phyloP scores from a whole-genome alignment of 2,888 invertebrate genomes.

The Nomada ruficornis region DNA sequence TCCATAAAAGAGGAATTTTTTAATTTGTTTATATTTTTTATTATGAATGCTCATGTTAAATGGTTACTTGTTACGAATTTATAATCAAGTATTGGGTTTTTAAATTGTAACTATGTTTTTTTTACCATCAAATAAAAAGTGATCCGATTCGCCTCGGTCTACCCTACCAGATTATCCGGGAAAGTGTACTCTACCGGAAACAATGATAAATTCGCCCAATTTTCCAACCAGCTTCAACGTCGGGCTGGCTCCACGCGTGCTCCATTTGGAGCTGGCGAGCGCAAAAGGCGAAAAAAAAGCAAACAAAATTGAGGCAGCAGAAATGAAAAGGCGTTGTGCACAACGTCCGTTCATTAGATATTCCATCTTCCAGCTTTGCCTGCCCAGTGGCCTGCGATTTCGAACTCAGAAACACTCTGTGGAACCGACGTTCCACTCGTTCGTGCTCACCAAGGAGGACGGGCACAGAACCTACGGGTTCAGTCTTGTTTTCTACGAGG shows the following conservation, averaged over 20 bases:
- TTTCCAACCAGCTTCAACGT: conserved; percentile 12
- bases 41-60: no score
- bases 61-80: no score
- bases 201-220: background rate
- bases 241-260: background rate
- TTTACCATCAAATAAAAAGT: no score
- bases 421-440: conserved; percentile 96
- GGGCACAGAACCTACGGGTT: conserved; percentile 97
- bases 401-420: conserved; percentile 95
- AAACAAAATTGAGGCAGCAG: background rate
- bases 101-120: no score
- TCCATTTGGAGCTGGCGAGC: conserved; percentile 31
- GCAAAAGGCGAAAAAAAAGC: background rate
- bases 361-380: conserved; percentile 89
- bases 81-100: no score
- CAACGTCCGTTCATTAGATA: conserved; percentile 37
- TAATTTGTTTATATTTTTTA: no score
- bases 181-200: background rate
- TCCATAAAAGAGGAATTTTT: no score
- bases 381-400: conserved; percentile 97
- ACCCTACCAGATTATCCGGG: no score
- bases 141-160: no score
- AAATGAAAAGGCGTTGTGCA: conserved; percentile 32
- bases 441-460: conserved; percentile 98
- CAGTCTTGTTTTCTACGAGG: conserved; percentile 97